Conservation (phyloP, 2,113 vertebrate species). For the Apodemus speciosus region DNA sequence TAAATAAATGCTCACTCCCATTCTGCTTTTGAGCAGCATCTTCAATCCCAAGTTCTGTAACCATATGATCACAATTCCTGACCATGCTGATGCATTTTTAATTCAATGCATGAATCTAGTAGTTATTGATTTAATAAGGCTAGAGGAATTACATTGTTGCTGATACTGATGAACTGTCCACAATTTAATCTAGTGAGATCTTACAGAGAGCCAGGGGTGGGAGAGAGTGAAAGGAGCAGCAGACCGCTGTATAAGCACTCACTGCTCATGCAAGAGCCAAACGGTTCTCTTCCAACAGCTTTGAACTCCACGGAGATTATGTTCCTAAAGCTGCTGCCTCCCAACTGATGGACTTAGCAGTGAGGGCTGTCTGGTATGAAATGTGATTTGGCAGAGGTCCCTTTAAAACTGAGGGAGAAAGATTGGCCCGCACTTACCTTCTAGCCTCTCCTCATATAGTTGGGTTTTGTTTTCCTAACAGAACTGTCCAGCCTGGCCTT, state of each 20-base stretch:
- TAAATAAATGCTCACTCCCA: constrained; percentile 61
- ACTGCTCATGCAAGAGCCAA: constrained; percentile 27
- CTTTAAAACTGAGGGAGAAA: neutral
- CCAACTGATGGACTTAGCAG: neutral
- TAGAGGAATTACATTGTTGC: constrained; percentile 73
- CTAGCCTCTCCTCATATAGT: neutral
- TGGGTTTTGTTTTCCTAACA: neutral
- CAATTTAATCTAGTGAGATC: constrained; percentile 77
- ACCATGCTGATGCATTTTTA: constrained; percentile 73
- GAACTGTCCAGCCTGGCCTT: neutral
- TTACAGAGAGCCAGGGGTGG: constrained; percentile 45
- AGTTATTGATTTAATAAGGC: constrained; percentile 82
- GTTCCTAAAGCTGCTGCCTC: neutral
- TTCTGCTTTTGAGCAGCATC: constrained; percentile 56
- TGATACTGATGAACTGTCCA: constrained; percentile 77
- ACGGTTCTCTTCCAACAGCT: constrained; percentile 29
- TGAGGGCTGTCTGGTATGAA: neutral
- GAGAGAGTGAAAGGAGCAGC: neutral
- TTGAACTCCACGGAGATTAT: constrained; percentile 4
- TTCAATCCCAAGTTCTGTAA: constrained; percentile 54
- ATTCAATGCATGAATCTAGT: constrained; percentile 73
- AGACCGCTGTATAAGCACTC: constrained; percentile 12
- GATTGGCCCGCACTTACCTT: neutral
- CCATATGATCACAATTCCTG: constrained; percentile 60
- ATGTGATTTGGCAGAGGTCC: neutral